Conservation (phyloP, 1,140 invertebrate species). For the Liolophura sinensis region DNA sequence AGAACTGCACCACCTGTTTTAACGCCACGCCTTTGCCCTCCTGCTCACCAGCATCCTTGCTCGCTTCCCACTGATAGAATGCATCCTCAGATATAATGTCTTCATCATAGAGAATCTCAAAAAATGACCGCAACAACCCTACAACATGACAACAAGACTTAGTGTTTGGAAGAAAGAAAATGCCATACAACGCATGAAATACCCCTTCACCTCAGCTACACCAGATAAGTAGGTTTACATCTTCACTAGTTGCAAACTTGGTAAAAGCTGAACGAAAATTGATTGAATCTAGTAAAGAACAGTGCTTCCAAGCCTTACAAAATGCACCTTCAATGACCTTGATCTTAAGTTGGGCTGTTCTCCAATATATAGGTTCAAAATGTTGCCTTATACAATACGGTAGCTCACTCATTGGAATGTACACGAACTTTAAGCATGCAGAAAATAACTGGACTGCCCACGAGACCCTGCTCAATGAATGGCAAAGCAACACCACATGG, state of each 20-base stretch:
- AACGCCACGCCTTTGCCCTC: constrained; percentile 67
- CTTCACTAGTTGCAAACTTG: too few species aligned
- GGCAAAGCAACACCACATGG: too few species aligned
- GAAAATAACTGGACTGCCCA: too few species aligned
- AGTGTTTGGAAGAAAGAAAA: constrained; percentile 1
- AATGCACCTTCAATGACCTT: too few species aligned
- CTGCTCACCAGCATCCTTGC: constrained; percentile 60
- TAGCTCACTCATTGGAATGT: too few species aligned
- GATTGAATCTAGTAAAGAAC: neutral
- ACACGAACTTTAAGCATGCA: too few species aligned
- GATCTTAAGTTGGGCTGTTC: neutral
- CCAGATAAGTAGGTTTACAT: too few species aligned
- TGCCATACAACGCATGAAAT: neutral
- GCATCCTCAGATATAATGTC: constrained; percentile 67
- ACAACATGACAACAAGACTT: constrained; percentile 14
- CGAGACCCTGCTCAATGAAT: too few species aligned
- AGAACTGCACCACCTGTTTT: constrained; percentile 65
- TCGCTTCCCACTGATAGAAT: constrained; percentile 66
- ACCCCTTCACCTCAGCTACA: neutral
- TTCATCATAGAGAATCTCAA: constrained; percentile 65
- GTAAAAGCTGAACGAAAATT: neutral
- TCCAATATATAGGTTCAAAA: too few species aligned
- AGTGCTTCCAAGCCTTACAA: neutral
- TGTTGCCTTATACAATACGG: too few species aligned
- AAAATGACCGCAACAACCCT: constrained; percentile 63